Base-by-base conservation (phyloP, 2,888 invertebrate genomes). In the Hypomecis atomaria region DNA sequence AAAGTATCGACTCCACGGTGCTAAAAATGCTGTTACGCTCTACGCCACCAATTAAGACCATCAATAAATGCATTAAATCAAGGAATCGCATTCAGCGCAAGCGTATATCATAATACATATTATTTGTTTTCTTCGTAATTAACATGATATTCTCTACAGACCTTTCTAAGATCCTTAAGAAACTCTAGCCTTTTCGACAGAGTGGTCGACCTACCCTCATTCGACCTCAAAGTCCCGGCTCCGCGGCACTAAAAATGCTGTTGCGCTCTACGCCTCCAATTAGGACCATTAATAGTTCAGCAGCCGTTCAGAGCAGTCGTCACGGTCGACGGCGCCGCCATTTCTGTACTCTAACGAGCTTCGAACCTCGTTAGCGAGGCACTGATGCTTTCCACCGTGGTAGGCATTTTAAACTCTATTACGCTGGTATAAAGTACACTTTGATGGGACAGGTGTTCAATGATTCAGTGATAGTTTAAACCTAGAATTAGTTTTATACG, bases 301-400 rank as follows among this genome's bases (percentile, higher is more conserved):
- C 60, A 62, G 64, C 67, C 49, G 65, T 57, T 56, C 69, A 70
- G 75, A 66, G 66, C 65, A 73, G 68, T 64, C 72, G 73, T 72
- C 76, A 72, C 74, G 74, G 75, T 70, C 55, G 67, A 71, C 59
- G 72, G 59, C 59, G 53, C 60, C 69, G 54, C 65, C 69, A 65
- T 67, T 68, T 71, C 70, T 67, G 72, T 62, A 40, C 59, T 64
- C 53, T 10, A 79, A 80, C 75, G 78, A 81, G 77, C 63, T 69
- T 56, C 56, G 54, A 63, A 71, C 68, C 76, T 81, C 81, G 77
- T 81, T 81, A 81, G 71, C 63, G 69, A 66, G 67, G 70, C 33
- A 40, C 40, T 6, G 52, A 52, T 45, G 42, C 59, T 64, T 54
- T 56, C 4, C 7, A 11, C 23, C n/a, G n/a, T 9, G 38, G 36